Evolutionary conservation across 1,140 invertebrate genomes (phyloP).

Genomic region (Lepidurus couesii): DNA sequence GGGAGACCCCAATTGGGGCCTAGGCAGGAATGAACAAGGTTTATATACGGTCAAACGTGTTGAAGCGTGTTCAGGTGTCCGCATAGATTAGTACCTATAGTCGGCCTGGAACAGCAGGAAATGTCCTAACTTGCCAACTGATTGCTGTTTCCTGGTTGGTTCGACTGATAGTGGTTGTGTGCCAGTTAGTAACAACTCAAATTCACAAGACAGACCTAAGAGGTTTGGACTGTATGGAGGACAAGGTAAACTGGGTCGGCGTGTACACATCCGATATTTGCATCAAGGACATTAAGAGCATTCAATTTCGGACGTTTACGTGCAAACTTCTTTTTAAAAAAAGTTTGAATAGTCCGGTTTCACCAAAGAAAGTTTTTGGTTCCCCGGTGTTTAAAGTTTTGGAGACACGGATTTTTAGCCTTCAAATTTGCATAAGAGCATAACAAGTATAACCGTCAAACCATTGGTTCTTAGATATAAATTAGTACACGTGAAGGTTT

Average conservation of each 20-base stretch:
- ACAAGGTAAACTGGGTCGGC: slow-evolving; percentile 1
- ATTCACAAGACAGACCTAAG: background rate
- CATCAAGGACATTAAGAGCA: slow-evolving; percentile 8
- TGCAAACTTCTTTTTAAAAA: background rate
- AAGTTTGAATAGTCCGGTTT: too few relatives aligned
- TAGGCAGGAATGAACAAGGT: background rate
- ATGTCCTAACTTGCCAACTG: background rate
- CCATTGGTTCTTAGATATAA: too few relatives aligned
- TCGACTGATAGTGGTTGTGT: background rate
- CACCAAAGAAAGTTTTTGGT: too few relatives aligned
- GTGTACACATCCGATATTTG: background rate
- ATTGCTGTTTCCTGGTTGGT: background rate
- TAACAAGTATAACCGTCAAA: too few relatives aligned
- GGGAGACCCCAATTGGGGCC: background rate
- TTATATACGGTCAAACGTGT: background rate
- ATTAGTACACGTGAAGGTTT: too few relatives aligned
- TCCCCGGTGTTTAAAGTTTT: too few relatives aligned
- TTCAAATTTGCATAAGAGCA: too few relatives aligned
- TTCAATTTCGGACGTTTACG: background rate
- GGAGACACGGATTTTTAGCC: too few relatives aligned
- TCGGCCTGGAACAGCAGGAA: background rate
- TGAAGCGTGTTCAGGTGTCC: background rate
- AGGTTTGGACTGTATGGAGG: background rate
- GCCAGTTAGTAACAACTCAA: background rate
- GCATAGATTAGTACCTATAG: background rate